A percentile compares a stretch with the other conserved stretches of the same genome.
Conservation (phyloP, 1,140 invertebrate species). For the Pectinophora gossypiella region DNA sequence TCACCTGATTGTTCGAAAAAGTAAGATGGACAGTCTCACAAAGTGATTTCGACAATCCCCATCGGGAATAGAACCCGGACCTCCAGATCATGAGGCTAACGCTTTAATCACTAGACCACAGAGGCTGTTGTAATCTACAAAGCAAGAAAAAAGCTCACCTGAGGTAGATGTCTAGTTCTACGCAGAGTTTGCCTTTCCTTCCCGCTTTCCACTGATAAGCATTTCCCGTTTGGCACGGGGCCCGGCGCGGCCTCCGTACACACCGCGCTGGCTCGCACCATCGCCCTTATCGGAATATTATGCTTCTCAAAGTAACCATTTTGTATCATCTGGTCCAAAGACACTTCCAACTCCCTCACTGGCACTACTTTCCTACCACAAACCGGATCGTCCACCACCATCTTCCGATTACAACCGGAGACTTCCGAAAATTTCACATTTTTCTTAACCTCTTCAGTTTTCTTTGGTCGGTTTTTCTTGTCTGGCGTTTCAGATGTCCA, state of each 20-base stretch:
- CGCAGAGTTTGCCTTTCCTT: constrained; percentile 32
- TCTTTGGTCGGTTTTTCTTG: constrained; percentile 36
- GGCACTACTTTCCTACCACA: constrained; percentile 58
- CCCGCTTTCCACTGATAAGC: constrained; percentile 31
- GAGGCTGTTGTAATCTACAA: neutral
- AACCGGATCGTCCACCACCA: constrained; percentile 61
- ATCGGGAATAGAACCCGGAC: too few species aligned
- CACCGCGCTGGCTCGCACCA: constrained; percentile 12
- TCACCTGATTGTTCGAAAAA: too few species aligned
- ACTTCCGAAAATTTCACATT: constrained; percentile 74
- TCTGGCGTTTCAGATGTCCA: constrained; percentile 60
- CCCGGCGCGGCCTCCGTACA: constrained; percentile 3
- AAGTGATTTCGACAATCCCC: too few species aligned
- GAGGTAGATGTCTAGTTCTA: constrained; percentile 65
- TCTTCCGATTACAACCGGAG: constrained; percentile 63
- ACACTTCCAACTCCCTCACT: constrained; percentile 68
- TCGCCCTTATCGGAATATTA: constrained; percentile 59
- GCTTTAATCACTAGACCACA: too few species aligned
- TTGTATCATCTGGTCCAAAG: constrained; percentile 69
- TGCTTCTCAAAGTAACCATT: constrained; percentile 70
- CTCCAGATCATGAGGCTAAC: too few species aligned
- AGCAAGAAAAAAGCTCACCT: constrained; percentile 39
- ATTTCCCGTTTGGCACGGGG: constrained; percentile 56
- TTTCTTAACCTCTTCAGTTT: constrained; percentile 57
- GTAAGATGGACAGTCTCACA: too few species aligned